phyloP scores from a whole-genome alignment of 1,140 invertebrate genomes.

The Schlechtendalia chinensis region DNA sequence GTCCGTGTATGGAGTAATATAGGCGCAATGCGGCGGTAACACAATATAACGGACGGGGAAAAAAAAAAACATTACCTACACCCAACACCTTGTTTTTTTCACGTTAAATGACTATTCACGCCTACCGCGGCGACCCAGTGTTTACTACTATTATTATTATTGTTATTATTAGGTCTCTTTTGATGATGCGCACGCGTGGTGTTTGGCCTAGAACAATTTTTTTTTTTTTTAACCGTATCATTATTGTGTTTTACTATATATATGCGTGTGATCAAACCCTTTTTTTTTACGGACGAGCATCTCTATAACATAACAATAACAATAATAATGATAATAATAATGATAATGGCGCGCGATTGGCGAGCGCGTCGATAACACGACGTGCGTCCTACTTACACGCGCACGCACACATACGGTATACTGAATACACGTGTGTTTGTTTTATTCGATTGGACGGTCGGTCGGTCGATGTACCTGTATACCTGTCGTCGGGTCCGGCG shows the following conservation, averaged over 20 bases:
- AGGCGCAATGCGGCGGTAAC: not conserved
- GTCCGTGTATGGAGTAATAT: not conserved
- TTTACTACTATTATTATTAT: conserved; percentile 18
- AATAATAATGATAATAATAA: not conserved
- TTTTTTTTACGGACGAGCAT: conserved; percentile 9
- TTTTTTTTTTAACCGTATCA: conserved; percentile 26
- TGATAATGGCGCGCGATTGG: no score
- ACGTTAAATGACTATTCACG: conserved; percentile 44
- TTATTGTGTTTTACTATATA: conserved; percentile 22
- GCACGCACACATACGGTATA: not conserved
- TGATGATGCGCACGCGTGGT: not conserved
- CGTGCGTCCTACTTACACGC: not conserved
- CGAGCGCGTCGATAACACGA: not conserved
- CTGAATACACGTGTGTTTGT: not conserved
- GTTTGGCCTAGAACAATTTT: conserved; percentile 25
- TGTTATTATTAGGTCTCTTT: conserved; percentile 23
- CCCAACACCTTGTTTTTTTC: conserved; percentile 46
- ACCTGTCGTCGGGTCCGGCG: no score
- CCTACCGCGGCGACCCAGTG: conserved; percentile 15
- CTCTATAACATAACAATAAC: not conserved
- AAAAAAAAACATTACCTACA: conserved; percentile 41
- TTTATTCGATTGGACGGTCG: not conserved
- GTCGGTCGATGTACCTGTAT: no score
- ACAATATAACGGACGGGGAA: conserved; percentile 39
- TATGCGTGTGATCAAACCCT: conserved; percentile 2